Evolutionary conservation across 2,113 vertebrate species (phyloP), one percentile per base, ranked within the genome.

Genomic region (Xenus cinereus): DNA sequence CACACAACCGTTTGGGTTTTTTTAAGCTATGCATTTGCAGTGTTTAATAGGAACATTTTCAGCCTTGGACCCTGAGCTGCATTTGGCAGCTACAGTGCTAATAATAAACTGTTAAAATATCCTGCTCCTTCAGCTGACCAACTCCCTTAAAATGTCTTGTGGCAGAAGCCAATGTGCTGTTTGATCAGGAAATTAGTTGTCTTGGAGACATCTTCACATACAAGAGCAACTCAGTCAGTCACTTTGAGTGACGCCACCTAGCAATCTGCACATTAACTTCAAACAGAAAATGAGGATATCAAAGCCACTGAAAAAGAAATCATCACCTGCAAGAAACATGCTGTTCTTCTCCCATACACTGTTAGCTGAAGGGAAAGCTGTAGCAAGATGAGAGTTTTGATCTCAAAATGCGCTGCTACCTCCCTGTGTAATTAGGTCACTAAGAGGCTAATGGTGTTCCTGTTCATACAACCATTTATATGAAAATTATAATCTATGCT

Each of bases 131-230:
- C 56, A 94, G 78, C 84, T 95, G 89, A 83, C 75, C 87, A 94
- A 30, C 63, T 95, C 79, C 72, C 64, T 94, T 88, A 87, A 96
- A 94, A 96, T 30, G 56, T 72, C 79, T 78, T 24, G 45, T 84
- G 88, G 87, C 75, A 95, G 76, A 90, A 92, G 76, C 67, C 32
- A 28, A 54, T 35, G 56, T 88, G 88, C 78, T 95, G 64, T 81
- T 91, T 97, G 95, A 96, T 90, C 93, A 83, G 85, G 83, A 92
- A 95, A 96, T 90, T 37, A 88, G 91, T 84, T 93, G 90, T 96
- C 92, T 85, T 95, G 94, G 89, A 96, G 94, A 94, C 77, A 93
- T 69, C 93, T 93, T 83, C 93, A 91, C 84, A 68, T 56, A 60
- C 76, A 90, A 63, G 67, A 84, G 80, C 91, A 87, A 85, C 76